Conservation (phyloP, 2,113 vertebrate genomes). For the Dascyllus trimaculatus region DNA sequence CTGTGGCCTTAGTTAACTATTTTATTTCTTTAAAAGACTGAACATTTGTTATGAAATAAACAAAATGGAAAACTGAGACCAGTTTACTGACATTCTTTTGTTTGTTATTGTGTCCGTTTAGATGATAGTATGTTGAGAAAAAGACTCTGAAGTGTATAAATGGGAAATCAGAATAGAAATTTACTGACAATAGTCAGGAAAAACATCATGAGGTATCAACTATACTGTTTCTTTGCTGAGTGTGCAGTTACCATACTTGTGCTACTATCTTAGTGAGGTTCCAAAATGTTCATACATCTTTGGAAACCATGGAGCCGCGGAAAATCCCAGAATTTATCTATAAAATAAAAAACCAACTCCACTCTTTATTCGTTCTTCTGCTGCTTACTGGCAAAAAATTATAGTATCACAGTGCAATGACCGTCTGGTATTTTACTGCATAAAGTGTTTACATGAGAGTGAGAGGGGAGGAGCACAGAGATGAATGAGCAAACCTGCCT, state of each 20-base stretch:
- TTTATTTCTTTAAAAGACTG: no score
- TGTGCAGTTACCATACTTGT: background rate
- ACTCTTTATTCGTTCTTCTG: conserved; percentile 64
- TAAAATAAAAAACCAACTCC: conserved; percentile 49
- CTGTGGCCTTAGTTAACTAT: no score
- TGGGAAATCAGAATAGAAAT: background rate
- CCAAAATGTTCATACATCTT: no score
- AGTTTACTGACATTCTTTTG: background rate
- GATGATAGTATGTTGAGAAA: background rate
- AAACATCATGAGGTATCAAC: background rate
- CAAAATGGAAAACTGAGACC: background rate
- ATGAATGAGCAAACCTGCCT: background rate
- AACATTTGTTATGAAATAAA: background rate
- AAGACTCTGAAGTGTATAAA: background rate
- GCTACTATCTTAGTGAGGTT: no score
- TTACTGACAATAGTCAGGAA: background rate
- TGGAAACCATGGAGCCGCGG: conserved; percentile 34
- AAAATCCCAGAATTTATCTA: conserved; percentile 50
- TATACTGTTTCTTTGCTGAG: background rate
- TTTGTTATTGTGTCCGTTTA: background rate
- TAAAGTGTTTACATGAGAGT: conserved; percentile 45
- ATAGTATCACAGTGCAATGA: conserved; percentile 17
- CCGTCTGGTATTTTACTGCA: conserved; percentile 39
- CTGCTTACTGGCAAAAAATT: conserved; percentile 30
- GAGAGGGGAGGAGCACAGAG: background rate